Percentiles rank a stretch among this genome's conserved stretches.
phyloP scores from a whole-genome alignment of 64 coral and sea anemone species.

The Montipora capricornis region DNA sequence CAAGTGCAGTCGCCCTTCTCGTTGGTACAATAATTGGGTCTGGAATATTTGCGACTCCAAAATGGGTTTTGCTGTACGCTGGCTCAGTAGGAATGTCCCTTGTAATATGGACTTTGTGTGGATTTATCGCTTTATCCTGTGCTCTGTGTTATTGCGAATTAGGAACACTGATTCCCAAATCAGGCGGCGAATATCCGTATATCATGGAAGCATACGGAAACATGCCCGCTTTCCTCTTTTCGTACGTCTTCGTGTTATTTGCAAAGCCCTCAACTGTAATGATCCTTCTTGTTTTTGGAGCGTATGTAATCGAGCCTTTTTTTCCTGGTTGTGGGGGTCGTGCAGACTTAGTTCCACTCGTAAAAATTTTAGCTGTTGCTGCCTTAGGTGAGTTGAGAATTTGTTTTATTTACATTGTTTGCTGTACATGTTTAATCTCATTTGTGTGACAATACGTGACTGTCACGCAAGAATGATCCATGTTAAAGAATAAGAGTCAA shows the following conservation, averaged over 20 bases:
- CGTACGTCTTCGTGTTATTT: slow-evolving; percentile 76
- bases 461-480: no score
- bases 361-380: slow-evolving; percentile 84
- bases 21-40: no score
- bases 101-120: no score
- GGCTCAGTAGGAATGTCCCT: no score
- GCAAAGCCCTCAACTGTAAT: slow-evolving; percentile 78
- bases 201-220: slow-evolving; percentile 80
- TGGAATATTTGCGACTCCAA: no score
- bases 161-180: slow-evolving; percentile 67
- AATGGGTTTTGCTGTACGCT: no score
- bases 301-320: slow-evolving; percentile 79
- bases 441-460: no score
- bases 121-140: no score
- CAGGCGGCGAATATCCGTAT: slow-evolving; percentile 76
- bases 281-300: slow-evolving; percentile 85
- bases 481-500: no score
- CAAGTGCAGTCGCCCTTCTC: no score
- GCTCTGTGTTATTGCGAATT: no score
- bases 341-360: slow-evolving; percentile 55
- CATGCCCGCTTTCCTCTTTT: slow-evolving; percentile 82
- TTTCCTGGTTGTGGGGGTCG: slow-evolving; percentile 80
- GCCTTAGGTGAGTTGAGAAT: slow-evolving; percentile 75
- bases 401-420: not conserved
- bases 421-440: no score